phyloP scores from a whole-genome alignment of 2,888 invertebrate species.

The Nebria brevicollis region DNA sequence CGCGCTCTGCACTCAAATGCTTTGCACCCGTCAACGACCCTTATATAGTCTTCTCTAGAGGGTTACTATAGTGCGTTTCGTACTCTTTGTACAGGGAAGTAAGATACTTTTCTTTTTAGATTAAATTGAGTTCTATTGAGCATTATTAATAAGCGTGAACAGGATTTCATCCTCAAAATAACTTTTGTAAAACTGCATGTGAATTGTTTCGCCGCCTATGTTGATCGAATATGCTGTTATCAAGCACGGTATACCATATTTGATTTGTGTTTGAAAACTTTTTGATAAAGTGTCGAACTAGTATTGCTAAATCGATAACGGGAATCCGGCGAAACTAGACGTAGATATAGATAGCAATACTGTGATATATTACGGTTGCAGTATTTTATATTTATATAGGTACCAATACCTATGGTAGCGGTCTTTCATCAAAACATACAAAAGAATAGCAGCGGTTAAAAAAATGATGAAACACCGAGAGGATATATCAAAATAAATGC shows the following conservation, averaged over 20 bases:
- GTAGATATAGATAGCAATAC: neutral
- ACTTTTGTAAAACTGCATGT: too few relatives aligned
- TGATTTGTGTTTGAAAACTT: neutral
- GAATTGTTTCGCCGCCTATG: neutral
- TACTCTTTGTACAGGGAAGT: neutral
- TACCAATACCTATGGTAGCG: neutral
- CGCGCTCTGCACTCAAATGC: too few relatives aligned
- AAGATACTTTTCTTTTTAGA: neutral
- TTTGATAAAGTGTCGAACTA: neutral
- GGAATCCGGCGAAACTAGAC: neutral
- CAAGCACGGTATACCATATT: neutral
- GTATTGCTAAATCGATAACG: neutral
- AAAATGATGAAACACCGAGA: neutral
- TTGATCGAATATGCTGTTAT: neutral
- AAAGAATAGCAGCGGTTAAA: neutral
- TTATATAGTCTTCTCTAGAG: neutral
- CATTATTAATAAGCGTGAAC: neutral
- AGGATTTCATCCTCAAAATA: too few relatives aligned
- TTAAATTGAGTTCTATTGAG: neutral
- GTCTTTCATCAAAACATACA: neutral
- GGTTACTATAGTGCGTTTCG: constrained; percentile 1
- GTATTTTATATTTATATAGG: neutral
- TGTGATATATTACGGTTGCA: neutral
- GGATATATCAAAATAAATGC: neutral
- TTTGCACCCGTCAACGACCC: neutral